phyloP scores from a whole-genome alignment of 2,888 invertebrate genomes.

The Eupithecia insigniata region DNA sequence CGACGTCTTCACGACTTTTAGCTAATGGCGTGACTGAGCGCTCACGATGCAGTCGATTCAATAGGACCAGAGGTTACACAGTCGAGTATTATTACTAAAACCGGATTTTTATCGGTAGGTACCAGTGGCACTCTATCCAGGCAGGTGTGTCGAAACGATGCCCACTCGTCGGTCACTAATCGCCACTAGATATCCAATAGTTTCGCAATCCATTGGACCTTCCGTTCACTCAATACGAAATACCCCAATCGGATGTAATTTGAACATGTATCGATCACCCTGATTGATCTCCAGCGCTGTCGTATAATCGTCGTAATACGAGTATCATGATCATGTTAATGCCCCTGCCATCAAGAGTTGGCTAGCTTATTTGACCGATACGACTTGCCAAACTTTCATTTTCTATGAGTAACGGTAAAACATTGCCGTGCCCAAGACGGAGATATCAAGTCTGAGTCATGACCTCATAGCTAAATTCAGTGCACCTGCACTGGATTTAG shows the following conservation, averaged over 20 bases:
- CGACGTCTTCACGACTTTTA: slow-evolving; percentile 35
- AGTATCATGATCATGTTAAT: slow-evolving; percentile 19
- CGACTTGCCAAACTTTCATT: slow-evolving; percentile 34
- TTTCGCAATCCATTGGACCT: slow-evolving; percentile 75
- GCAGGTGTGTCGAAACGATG: slow-evolving; percentile 78
- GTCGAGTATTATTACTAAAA: slow-evolving; percentile 56
- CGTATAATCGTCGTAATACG: slow-evolving; percentile 13
- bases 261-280: slow-evolving; percentile 61
- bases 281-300: slow-evolving; percentile 42
- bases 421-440: slow-evolving; percentile 27
- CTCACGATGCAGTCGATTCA: slow-evolving; percentile 50
- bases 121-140: slow-evolving; percentile 63
- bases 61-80: slow-evolving; percentile 53
- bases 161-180: slow-evolving; percentile 75
- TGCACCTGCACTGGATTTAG: too few relatives aligned
- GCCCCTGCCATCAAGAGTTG: slow-evolving; percentile 31
- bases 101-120: slow-evolving; percentile 60
- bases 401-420: slow-evolving; percentile 36
- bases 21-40: slow-evolving; percentile 45
- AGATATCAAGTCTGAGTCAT: slow-evolving; percentile 38
- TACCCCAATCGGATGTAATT: slow-evolving; percentile 65
- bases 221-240: slow-evolving; percentile 78
- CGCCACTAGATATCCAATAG: slow-evolving; percentile 73
- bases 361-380: slow-evolving; percentile 23
- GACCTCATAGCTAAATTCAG: slow-evolving; percentile 33